Evolutionary conservation across 2,888 invertebrate species (phyloP).

Genomic region (Parnassius mnemosyne): DNA sequence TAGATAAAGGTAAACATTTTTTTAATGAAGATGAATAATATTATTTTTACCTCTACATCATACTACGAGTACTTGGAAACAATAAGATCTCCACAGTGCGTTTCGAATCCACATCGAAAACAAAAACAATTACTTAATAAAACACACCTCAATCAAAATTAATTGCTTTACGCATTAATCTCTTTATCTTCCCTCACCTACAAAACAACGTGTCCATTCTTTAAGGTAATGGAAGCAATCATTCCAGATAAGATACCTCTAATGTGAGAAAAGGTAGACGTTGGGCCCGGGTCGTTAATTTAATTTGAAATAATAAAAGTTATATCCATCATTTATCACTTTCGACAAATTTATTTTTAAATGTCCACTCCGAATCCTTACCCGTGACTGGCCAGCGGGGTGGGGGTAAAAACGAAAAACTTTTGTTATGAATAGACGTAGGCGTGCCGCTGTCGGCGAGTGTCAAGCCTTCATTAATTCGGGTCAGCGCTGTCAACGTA

Average conservation of each 20-base stretch:
- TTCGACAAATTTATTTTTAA: conserved; percentile 81
- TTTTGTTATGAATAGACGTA: conserved; percentile 61
- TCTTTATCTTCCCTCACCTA: conserved; percentile 73
- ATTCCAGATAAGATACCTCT: conserved; percentile 78
- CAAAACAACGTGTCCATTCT: conserved; percentile 73
- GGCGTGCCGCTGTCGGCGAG: conserved; percentile 61
- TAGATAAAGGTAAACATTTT: too few species aligned
- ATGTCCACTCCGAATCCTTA: conserved; percentile 73
- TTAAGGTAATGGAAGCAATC: conserved; percentile 78
- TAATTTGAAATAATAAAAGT: conserved; percentile 80
- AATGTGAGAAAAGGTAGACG: conserved; percentile 79
- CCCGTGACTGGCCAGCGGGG: conserved; percentile 61
- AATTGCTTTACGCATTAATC: conserved; percentile 80
- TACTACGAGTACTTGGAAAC: conserved; percentile 9
- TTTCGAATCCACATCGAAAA: conserved; percentile 68
- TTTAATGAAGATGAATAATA: too few species aligned
- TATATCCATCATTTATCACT: conserved; percentile 79
- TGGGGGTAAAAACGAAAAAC: conserved; percentile 57
- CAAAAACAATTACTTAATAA: conserved; percentile 77
- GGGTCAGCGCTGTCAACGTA: conserved; percentile 29
- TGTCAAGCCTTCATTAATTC: conserved; percentile 55
- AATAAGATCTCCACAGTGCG: conserved; percentile 55
- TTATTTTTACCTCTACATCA: conserved; percentile 10
- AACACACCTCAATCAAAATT: conserved; percentile 80
- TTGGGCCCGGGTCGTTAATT: conserved; percentile 74